Base-by-base conservation (phyloP, 2,888 invertebrate genomes). In the Phortica magna region DNA sequence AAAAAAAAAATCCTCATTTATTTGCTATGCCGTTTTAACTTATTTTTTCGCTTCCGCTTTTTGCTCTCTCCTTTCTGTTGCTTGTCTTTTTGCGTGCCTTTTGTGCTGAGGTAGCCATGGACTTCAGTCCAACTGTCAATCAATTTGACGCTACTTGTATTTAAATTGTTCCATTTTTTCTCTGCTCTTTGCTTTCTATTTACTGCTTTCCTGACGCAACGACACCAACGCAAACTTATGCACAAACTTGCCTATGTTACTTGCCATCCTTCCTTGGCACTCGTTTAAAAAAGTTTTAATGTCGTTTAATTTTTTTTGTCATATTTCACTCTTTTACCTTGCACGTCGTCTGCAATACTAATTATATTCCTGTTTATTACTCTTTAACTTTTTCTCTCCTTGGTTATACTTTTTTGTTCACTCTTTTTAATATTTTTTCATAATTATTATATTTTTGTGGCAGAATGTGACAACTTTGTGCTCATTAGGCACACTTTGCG, bases 81-180 rank as follows among this genome's bases (percentile, higher is more conserved):
- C 48, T 39, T 17, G 6, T 3, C 67, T 42, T 12, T 31, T 42
- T 67, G 42, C 48, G 3, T 48, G 48, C 48, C 7, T 61, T 61
- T 61, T 12, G 7, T 61, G 61, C 61, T 6, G 22, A 7, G 61
- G 61, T 61, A 61, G 12, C 22, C 61, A 61, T 61, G 22, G 12
- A n/a, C 17, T 48, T 12, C 7, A 6, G 76, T 73, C 77, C 64
- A 79, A 80, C 80, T 82, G 82, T 81, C 83, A 84, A 88, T 85
- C 81, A 88, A 88, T 85, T 88, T 88, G 82, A 83, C 85, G 87
- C 83, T 79, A 88, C 83, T 87, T 85, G 85, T 81, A 81, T 88
- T 80, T 84, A 86, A 78, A 77, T 78, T 77, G 76, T 77, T 67
- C 17, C 64, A 55, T 31, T 41, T 55, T 48, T 68, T 64, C 39